Evolutionary conservation across 2,113 vertebrate species (phyloP).

Genomic region (Apteryx mantelli): DNA sequence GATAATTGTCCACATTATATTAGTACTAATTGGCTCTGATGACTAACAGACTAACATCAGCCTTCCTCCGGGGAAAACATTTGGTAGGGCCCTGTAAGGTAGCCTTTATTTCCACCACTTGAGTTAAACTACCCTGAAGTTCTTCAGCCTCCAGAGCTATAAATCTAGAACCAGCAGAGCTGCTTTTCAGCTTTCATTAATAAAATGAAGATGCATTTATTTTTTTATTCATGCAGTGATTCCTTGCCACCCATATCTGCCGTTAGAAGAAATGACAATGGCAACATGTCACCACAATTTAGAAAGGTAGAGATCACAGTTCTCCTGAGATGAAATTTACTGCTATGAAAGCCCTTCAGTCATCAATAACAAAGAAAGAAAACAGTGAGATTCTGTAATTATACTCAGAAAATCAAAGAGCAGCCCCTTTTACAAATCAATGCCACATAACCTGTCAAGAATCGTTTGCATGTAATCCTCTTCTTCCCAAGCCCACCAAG

Average conservation of each 20-base stretch:
- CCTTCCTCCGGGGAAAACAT: background rate
- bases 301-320: constrained; percentile 60
- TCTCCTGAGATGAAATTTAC: constrained; percentile 56
- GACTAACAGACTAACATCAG: background rate
- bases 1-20: background rate
- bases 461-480: constrained; percentile 23
- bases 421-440: constrained; percentile 65
- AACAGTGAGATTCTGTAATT: constrained; percentile 63
- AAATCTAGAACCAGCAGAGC: constrained; percentile 3
- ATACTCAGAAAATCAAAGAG: constrained; percentile 68
- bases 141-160: background rate
- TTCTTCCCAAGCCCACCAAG: background rate
- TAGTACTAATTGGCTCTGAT: background rate
- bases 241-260: constrained; percentile 12
- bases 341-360: constrained; percentile 44
- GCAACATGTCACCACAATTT: constrained; percentile 50
- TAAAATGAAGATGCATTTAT: constrained; percentile 48
- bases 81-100: background rate
- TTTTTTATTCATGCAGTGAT: constrained; percentile 35
- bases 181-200: constrained; percentile 31
- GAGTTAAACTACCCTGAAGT: background rate
- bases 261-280: constrained; percentile 4
- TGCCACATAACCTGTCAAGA: constrained; percentile 44
- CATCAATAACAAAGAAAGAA: constrained; percentile 58
- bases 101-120: background rate